Evolutionary conservation across 2,888 invertebrate species (phyloP).

Genomic region (Pachycephus smyrnensis): DNA sequence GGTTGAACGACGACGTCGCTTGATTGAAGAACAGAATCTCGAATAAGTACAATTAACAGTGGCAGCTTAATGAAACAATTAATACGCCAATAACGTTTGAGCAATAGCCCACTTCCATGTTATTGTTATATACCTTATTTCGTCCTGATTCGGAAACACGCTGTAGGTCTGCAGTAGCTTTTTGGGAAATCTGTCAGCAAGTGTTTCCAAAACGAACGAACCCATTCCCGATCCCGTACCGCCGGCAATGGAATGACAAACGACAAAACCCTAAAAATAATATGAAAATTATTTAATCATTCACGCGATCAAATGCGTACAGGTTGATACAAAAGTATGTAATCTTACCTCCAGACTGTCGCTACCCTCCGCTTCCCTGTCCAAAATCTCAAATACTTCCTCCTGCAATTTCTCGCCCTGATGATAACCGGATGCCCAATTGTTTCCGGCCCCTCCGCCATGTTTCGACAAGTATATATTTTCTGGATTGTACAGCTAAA

Average conservation of each 20-base stretch:
- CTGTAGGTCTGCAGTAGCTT: slow-evolving; percentile 98
- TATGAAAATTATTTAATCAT: slow-evolving; percentile 14
- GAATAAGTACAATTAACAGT: neutral
- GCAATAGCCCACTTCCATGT: neutral
- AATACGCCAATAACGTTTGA: neutral
- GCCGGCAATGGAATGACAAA: slow-evolving; percentile 99
- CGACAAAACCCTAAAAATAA: slow-evolving; percentile 85
- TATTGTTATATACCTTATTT: slow-evolving; percentile 76
- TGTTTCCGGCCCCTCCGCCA: slow-evolving; percentile 99
- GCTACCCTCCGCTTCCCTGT: slow-evolving; percentile 98
- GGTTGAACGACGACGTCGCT: slow-evolving; percentile 98
- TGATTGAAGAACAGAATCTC: neutral
- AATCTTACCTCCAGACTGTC: slow-evolving; percentile 89
- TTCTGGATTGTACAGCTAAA: slow-evolving; percentile 94
- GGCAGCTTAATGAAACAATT: neutral
- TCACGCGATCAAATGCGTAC: neutral
- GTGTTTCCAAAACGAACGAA: slow-evolving; percentile 90
- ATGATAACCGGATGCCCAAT: slow-evolving; percentile 97
- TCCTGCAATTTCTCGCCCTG: slow-evolving; percentile 94
- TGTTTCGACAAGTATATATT: slow-evolving; percentile 96
- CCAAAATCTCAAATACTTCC: slow-evolving; percentile 98
- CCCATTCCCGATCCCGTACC: slow-evolving; percentile 99
- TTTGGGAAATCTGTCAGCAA: slow-evolving; percentile 95
- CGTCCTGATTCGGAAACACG: slow-evolving; percentile 98
- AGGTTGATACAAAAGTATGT: neutral